phyloP scores from a whole-genome alignment of 1,140 invertebrate species.

The Oryctes rhinoceros region DNA sequence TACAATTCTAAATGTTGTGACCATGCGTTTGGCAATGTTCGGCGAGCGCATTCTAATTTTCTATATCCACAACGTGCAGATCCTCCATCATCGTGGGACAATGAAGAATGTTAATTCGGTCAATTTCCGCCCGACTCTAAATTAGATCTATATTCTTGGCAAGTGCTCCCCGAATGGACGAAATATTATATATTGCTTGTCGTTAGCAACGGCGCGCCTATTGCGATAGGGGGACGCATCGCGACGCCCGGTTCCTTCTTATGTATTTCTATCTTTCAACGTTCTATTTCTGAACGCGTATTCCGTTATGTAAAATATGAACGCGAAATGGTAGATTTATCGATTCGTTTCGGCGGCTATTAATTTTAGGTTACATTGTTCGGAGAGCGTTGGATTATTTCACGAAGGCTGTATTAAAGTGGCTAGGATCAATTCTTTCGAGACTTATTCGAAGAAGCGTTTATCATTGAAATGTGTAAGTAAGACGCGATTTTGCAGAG shows the following conservation, averaged over 20 bases:
- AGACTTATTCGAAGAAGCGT: neutral
- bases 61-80: neutral
- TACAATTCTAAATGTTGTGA: too few relatives aligned
- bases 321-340: neutral
- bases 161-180: neutral
- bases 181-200: constrained; percentile 11
- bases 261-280: constrained; percentile 1
- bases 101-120: constrained; percentile 14
- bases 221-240: neutral
- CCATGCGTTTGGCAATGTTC: neutral
- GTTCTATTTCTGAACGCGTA: neutral
- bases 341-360: neutral
- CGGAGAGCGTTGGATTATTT: neutral
- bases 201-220: neutral
- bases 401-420: neutral
- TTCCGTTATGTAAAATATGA: constrained; percentile 2
- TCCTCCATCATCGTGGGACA: neutral
- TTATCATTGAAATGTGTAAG: neutral
- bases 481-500: neutral
- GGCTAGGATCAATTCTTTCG: neutral
- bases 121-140: constrained; percentile 3
- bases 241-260: neutral
- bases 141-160: constrained; percentile 18
- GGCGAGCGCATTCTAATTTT: neutral
- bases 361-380: constrained; percentile 4